A percentile compares a stretch with the other conserved stretches of the same genome.
phyloP scores from a whole-genome alignment of 2,113 vertebrate genomes.

The cattle (Bos taurus) region DNA sequence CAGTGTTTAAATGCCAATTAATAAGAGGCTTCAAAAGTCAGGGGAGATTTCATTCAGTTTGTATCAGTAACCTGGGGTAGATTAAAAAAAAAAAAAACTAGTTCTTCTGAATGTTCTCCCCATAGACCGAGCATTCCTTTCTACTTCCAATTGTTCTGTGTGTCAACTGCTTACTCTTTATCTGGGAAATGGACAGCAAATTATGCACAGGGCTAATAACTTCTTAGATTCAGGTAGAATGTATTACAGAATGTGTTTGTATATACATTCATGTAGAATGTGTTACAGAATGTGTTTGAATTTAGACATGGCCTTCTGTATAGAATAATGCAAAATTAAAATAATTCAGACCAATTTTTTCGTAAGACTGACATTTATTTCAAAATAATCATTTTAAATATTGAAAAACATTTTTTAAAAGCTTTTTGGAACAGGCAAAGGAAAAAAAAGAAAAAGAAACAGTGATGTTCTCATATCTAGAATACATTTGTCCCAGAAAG shows the following conservation, averaged over 20 bases:
- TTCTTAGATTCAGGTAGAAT: background rate
- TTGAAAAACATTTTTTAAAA: background rate
- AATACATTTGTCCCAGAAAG: background rate
- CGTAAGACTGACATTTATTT: background rate
- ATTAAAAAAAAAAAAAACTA: background rate
- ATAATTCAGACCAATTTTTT: background rate
- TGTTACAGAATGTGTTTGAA: background rate
- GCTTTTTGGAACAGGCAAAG: background rate
- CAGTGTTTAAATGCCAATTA: background rate
- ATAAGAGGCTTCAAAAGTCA: background rate
- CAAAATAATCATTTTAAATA: background rate
- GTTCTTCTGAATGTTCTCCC: background rate
- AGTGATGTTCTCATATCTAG: background rate
- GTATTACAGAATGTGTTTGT: no score
- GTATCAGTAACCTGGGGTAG: background rate
- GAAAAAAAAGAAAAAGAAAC: background rate
- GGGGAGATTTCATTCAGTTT: background rate
- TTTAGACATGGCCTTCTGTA: background rate
- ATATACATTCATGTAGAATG: background rate
- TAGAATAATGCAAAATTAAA: slow-evolving; percentile 34
- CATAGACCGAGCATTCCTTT: background rate
- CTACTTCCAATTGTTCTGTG: background rate
- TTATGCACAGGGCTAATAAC: background rate
- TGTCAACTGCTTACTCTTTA: background rate
- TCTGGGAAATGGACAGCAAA: background rate